Percentiles rank a stretch among this genome's conserved stretches.
Evolutionary conservation across 2,113 vertebrate species (phyloP).

Genomic region (Petrocephalus microphthalmus): DNA sequence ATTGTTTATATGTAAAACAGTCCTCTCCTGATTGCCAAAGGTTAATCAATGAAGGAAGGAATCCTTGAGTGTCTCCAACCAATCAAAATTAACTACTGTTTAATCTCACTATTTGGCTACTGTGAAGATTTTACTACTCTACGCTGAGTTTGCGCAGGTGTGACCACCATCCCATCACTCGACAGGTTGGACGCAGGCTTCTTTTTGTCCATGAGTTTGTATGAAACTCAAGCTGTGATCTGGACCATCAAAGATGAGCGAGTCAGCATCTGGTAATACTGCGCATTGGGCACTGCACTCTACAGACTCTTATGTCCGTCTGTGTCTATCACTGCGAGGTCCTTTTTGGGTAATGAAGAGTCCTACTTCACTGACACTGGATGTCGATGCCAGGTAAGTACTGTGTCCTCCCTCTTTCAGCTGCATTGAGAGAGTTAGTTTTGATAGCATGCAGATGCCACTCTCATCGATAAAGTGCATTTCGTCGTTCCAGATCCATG

Average conservation of each 20-base stretch:
- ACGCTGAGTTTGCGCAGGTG: background rate
- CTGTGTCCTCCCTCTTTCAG: background rate
- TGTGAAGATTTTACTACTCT: conserved; percentile 1
- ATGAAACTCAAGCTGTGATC: too few relatives aligned
- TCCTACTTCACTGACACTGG: background rate
- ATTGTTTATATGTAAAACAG: conserved; percentile 34
- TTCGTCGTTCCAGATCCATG: background rate
- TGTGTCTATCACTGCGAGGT: background rate
- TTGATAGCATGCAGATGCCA: conserved; percentile 7
- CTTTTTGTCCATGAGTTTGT: background rate
- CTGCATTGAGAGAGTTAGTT: background rate
- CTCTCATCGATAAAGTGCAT: conserved; percentile 17
- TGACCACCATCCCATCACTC: background rate
- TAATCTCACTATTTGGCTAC: background rate
- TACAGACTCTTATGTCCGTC: background rate
- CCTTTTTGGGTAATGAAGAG: background rate
- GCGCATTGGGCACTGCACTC: background rate
- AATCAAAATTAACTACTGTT: conserved; percentile 3
- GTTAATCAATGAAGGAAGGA: background rate
- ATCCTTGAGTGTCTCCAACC: background rate
- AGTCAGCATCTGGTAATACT: background rate
- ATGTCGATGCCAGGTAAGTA: background rate
- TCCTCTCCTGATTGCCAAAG: background rate
- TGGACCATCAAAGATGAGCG: background rate
- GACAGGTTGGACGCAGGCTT: background rate